These are phyloP conservation scores for Nasonia oneida DNA, from an alignment of 2,888 invertebrate species.

Conservation along the genomic window DNA sequence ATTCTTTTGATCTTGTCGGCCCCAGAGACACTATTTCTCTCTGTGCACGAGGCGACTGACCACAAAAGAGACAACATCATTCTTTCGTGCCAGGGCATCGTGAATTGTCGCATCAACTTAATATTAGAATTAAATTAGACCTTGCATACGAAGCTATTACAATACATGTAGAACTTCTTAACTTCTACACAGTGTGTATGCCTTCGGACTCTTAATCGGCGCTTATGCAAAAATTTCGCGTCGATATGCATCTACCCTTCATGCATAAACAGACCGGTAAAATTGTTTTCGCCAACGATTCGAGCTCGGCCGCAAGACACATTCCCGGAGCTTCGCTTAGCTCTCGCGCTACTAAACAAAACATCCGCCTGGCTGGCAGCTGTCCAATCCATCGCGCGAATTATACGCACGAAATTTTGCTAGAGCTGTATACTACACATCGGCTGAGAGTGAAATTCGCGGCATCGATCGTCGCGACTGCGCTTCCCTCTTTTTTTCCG, in stretches of 20 bases:
- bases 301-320: background rate
- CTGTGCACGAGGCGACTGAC: too few species aligned
- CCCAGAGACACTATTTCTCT: too few species aligned
- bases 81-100: too few species aligned
- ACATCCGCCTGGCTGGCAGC: background rate
- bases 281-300: background rate
- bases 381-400: conserved; percentile 7
- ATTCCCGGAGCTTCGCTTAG: conserved; percentile 4
- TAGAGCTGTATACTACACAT: background rate
- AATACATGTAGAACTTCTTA: too few species aligned
- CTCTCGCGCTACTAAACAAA: conserved; percentile 14
- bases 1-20: too few species aligned
- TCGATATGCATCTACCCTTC: too few species aligned
- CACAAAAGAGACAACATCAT: too few species aligned
- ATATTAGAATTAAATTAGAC: too few species aligned
- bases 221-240: background rate
- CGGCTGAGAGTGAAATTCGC: background rate
- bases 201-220: background rate
- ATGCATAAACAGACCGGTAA: too few species aligned
- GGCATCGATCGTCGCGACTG: conserved; percentile 15
- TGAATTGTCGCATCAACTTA: too few species aligned
- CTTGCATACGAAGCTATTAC: too few species aligned
- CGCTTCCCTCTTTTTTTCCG: background rate
- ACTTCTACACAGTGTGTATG: background rate
- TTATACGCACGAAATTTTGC: conserved; percentile 6